Conservation (phyloP, 2,113 vertebrate species). For the Oncorhynchus gorbuscha region DNA sequence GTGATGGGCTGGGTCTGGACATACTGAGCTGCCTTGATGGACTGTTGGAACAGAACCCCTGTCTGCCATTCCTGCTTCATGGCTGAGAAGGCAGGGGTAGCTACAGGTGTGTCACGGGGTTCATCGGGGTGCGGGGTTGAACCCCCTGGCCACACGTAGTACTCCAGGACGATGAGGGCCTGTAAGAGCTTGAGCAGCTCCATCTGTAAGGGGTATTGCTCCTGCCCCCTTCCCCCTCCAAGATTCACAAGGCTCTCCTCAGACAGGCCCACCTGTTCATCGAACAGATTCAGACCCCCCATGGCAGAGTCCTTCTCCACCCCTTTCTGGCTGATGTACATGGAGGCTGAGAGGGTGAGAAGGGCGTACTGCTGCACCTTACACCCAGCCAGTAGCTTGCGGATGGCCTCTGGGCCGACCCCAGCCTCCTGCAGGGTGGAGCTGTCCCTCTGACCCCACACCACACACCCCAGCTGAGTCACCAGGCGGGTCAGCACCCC, state of each 20-base stretch:
- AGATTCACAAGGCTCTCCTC: slow-evolving; percentile 87
- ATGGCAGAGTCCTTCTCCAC: slow-evolving; percentile 43
- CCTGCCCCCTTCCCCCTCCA: slow-evolving; percentile 84
- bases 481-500: slow-evolving; percentile 86
- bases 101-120: slow-evolving; percentile 53
- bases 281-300: slow-evolving; percentile 19
- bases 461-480: slow-evolving; percentile 75
- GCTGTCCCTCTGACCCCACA: slow-evolving; percentile 54
- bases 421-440: slow-evolving; percentile 26
- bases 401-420: slow-evolving; percentile 68
- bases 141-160: slow-evolving; percentile 74
- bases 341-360: slow-evolving; percentile 87
- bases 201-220: slow-evolving; percentile 91
- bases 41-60: slow-evolving; percentile 88
- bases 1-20: slow-evolving; percentile 89
- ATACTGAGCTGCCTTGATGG: slow-evolving; percentile 86
- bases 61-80: slow-evolving; percentile 91
- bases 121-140: slow-evolving; percentile 58
- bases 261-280: slow-evolving; percentile 70
- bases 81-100: slow-evolving; percentile 66
- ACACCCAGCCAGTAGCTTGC: slow-evolving; percentile 78
- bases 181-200: slow-evolving; percentile 91
- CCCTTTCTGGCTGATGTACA: slow-evolving; percentile 84
- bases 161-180: slow-evolving; percentile 88
- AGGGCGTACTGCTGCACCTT: slow-evolving; percentile 89